phyloP scores from a whole-genome alignment of 2,888 invertebrate species.

The Girardia tigrina region DNA sequence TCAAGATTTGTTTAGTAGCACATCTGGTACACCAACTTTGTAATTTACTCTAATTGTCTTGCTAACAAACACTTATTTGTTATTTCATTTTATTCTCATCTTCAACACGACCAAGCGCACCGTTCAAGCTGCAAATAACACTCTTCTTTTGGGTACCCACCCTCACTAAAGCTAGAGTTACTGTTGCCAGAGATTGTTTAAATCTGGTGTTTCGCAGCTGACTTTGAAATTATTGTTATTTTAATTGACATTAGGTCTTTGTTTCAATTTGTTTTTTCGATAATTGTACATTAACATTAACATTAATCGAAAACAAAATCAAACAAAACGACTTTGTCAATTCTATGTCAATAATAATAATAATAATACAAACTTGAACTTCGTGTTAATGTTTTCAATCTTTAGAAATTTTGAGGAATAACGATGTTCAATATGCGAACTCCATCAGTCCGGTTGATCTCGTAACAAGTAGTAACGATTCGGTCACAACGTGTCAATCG shows the following conservation, averaged over 20 bases:
- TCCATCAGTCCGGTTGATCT: constrained; percentile 2
- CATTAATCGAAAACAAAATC: not conserved
- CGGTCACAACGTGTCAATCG: not conserved
- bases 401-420: not conserved
- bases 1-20: constrained; percentile 16
- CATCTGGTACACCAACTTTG: not conserved
- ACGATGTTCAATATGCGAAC: not conserved
- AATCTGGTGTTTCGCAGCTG: constrained; percentile 10
- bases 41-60: not conserved
- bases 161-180: constrained; percentile 12
- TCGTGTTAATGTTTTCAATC: too few species aligned
- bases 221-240: constrained; percentile 15
- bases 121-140: not conserved
- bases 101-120: not conserved
- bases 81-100: not conserved
- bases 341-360: not conserved
- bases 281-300: not conserved
- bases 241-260: constrained; percentile 20
- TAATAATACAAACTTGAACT: too few species aligned
- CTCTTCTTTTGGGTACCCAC: not conserved
- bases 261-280: not conserved
- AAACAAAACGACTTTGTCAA: not conserved
- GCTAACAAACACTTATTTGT: constrained; percentile 23
- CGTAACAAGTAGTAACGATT: not conserved
- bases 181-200: not conserved